Percentiles rank a stretch among this genome's conserved stretches.
Evolutionary conservation across 2,888 invertebrate species (phyloP).

Genomic region (Dryococelus australis): DNA sequence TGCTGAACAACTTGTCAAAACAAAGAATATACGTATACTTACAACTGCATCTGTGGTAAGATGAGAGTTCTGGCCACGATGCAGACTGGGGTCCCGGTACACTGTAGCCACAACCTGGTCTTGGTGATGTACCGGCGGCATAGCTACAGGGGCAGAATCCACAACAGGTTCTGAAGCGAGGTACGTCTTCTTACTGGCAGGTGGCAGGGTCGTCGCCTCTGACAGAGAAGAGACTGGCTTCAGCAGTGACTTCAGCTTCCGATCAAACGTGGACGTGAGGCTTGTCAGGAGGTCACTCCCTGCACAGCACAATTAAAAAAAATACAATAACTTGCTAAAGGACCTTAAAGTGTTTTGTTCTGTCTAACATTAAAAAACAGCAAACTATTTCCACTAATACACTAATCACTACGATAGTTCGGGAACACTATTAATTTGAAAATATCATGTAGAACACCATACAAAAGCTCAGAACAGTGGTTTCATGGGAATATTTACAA

Average conservation of each 20-base stretch:
- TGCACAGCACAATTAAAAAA: slow-evolving; percentile 54
- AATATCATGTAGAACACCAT: too few species aligned
- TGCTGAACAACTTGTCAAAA: not conserved
- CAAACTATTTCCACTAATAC: too few species aligned
- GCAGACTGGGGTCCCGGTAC: slow-evolving; percentile 63
- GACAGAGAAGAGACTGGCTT: slow-evolving; percentile 50
- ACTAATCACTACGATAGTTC: too few species aligned
- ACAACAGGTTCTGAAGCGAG: not conserved
- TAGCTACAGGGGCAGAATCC: slow-evolving; percentile 33
- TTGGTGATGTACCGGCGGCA: not conserved
- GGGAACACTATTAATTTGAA: too few species aligned
- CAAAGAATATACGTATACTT: slow-evolving; percentile 9
- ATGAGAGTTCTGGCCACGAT: slow-evolving; percentile 55
- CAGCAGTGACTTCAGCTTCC: slow-evolving; percentile 78
- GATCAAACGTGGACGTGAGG: slow-evolving; percentile 85
- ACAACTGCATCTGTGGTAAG: not conserved
- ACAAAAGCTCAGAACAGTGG: too few species aligned
- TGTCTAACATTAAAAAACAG: too few species aligned
- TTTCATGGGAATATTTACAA: too few species aligned
- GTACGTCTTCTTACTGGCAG: not conserved
- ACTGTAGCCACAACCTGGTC: not conserved
- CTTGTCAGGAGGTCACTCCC: slow-evolving; percentile 85
- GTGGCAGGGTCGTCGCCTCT: not conserved
- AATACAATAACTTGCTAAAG: too few species aligned
- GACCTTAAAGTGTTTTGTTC: too few species aligned